Conservation (phyloP, 2,113 vertebrate species). For the Dissostichus mawsoni region DNA sequence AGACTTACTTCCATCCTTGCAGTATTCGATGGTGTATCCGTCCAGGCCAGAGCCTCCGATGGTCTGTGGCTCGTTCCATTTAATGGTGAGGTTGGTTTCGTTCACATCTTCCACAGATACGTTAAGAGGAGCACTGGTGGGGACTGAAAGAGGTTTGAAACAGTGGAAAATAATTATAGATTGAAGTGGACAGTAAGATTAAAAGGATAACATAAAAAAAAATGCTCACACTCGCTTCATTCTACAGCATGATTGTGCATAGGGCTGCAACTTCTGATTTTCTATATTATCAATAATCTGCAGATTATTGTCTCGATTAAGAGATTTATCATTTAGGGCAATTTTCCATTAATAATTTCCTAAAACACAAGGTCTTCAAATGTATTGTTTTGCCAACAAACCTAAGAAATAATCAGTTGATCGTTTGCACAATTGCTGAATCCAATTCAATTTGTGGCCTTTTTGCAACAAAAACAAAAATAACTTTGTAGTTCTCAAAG, state of each 20-base stretch:
- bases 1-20: conserved; percentile 91
- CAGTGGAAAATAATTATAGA: background rate
- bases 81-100: conserved; percentile 86
- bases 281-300: background rate
- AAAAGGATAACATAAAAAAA: too few species aligned
- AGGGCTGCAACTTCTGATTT: background rate
- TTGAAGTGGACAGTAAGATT: background rate
- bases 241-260: background rate
- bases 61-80: conserved; percentile 88
- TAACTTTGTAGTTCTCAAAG: too few species aligned
- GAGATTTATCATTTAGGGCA: background rate
- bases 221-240: too few species aligned
- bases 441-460: background rate
- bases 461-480: background rate
- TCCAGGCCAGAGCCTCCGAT: conserved; percentile 83
- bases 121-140: conserved; percentile 86
- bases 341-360: too few species aligned
- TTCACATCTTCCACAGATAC: conserved; percentile 89
- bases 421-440: too few species aligned
- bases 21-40: conserved; percentile 90
- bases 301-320: background rate
- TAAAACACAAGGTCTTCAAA: too few species aligned
- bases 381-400: too few species aligned
- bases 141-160: conserved; percentile 74
- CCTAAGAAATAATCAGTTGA: too few species aligned